These are phyloP conservation scores for Calypte anna DNA, from an alignment of 2,113 vertebrate species.

Conservation along the genomic window DNA sequence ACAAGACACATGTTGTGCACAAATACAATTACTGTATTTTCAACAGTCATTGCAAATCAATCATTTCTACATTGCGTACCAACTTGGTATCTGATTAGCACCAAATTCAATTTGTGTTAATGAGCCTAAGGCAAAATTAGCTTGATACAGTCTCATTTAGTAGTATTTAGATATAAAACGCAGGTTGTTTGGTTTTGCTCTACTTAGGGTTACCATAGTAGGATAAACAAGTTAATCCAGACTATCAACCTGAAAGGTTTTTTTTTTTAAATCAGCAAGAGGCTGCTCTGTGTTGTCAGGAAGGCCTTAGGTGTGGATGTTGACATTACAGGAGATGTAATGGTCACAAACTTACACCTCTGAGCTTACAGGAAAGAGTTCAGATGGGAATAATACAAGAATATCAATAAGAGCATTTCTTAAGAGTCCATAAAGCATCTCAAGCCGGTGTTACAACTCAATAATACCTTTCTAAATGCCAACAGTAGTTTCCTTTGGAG, in stretches of 20 bases:
- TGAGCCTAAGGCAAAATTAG: slow-evolving; percentile 65
- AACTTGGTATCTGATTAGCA: slow-evolving; percentile 51
- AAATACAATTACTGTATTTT: slow-evolving; percentile 11
- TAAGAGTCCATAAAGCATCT: background rate
- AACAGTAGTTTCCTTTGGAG: background rate
- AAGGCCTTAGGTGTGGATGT: background rate
- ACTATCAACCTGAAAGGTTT: background rate
- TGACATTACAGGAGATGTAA: background rate
- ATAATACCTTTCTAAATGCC: background rate
- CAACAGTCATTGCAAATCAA: slow-evolving; percentile 44
- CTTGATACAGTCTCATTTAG: slow-evolving; percentile 72
- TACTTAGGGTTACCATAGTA: background rate
- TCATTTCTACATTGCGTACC: slow-evolving; percentile 56
- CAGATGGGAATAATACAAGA: background rate
- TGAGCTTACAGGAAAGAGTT: background rate
- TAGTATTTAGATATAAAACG: slow-evolving; percentile 53
- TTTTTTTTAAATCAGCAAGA: background rate
- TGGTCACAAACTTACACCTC: background rate
- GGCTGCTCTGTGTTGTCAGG: background rate
- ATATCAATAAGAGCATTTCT: background rate
- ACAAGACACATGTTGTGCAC: background rate
- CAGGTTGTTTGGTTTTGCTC: background rate
- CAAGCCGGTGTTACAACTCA: background rate
- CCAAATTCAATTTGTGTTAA: slow-evolving; percentile 66
- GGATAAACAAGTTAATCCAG: slow-evolving; percentile 27